Base-by-base conservation (phyloP, 2,797 vertebrate species). In the Euphonia xanthogaster region DNA sequence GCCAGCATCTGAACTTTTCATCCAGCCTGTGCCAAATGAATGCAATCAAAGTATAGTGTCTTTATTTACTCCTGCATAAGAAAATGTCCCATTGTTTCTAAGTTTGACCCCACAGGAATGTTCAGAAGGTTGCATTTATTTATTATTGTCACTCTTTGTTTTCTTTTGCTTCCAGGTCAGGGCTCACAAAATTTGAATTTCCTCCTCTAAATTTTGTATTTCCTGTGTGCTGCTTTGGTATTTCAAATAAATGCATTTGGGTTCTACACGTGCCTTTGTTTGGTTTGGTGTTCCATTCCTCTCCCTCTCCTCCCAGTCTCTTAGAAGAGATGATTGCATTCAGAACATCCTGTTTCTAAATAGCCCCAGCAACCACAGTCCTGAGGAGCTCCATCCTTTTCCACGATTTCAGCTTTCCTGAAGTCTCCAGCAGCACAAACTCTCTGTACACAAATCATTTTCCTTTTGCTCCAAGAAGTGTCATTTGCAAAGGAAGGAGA, bases 1-100 rank as follows among this genome's bases (percentile, higher is more conserved):
- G 71, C 60, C 74, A 71, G 63, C 22, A 63, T 66, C 82, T 82
- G 92, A 94, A 94, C 88, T 85, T 93, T 85, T 54, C 63, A 22
- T 85, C 71, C 42, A 63, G 80, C 31, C 50, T 71, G 28, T 89
- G 80, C 74, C 78, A 93, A 67, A 66, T 8, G 30, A 79, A 40
- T 9, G n/a, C 42, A 70, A 53, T 54, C 45, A 67, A 74, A 87
- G 45, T 53, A 33, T 11, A 18, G 14, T 50, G 42, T 40, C 45
- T 76, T 87, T 78, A 57, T 93, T 79, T 91, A 68, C 39, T 61
- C 61, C 23, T 54, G 19, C 9, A 9, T 7, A 14, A 30, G 58
- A 33, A 57, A 35, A 82, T 3, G 6, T 33, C 51, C 63, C 20
- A 5, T 28, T 20, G 14, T n/a, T 91, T 70, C 85, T 93, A 53